phyloP scores from a whole-genome alignment of 2,888 invertebrate genomes.

The Campoletis raptor region DNA sequence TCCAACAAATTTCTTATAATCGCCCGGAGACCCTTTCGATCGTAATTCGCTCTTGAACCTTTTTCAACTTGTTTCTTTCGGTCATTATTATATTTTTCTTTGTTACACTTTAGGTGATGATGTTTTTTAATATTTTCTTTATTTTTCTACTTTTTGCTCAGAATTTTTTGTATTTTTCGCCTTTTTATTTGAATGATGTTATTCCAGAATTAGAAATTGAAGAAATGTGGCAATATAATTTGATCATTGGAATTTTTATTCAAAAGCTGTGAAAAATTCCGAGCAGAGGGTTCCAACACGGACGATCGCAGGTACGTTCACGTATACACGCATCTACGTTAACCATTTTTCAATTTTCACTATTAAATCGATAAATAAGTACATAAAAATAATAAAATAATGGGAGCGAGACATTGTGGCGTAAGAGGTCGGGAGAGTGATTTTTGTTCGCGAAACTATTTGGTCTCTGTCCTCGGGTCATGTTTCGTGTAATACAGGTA shows the following conservation, averaged over 20 bases:
- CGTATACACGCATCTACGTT: conserved; percentile 51
- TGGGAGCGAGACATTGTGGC: conserved; percentile 31
- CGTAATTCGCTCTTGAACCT: neutral
- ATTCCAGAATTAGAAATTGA: no score
- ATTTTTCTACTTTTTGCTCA: neutral
- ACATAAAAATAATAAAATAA: conserved; percentile 54
- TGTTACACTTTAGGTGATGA: neutral
- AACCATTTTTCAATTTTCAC: conserved; percentile 15
- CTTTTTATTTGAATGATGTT: neutral
- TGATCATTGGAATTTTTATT: no score
- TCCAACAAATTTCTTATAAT: conserved; percentile 20
- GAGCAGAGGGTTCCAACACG: neutral
- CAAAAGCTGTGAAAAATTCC: no score
- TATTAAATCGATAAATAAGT: conserved; percentile 46
- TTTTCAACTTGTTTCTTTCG: neutral
- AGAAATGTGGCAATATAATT: no score
- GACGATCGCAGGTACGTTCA: conserved; percentile 70
- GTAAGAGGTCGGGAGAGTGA: conserved; percentile 30
- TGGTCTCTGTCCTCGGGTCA: conserved; percentile 48
- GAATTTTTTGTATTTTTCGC: neutral
- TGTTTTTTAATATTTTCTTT: neutral
- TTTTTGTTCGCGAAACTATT: conserved; percentile 12
- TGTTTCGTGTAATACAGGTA: conserved; percentile 58
- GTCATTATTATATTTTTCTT: neutral
- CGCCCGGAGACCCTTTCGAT: neutral